These are phyloP conservation scores for Drymodes brunneopygia DNA, from an alignment of 2,113 vertebrate species.

Conservation along the genomic window DNA sequence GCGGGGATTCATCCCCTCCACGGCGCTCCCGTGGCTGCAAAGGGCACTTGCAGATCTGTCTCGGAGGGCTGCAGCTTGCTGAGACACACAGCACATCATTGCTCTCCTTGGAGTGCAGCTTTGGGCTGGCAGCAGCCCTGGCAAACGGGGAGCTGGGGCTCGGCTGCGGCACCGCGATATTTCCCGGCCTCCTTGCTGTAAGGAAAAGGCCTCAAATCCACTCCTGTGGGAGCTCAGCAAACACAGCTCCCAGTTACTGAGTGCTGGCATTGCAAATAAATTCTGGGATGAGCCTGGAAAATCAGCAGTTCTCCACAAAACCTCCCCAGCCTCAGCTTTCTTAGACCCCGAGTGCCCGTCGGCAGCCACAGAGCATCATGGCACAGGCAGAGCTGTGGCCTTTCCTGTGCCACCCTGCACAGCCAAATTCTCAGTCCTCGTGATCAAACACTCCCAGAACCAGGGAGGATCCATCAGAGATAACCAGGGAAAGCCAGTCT, in stretches of 20 bases:
- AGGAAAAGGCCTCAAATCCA: neutral
- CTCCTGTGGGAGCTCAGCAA: neutral
- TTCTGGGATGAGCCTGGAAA: neutral
- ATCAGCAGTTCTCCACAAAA: fast-evolving
- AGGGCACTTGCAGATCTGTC: neutral
- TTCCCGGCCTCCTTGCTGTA: neutral
- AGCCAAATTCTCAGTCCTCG: fast-evolving
- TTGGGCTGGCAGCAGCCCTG: neutral
- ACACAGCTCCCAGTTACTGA: neutral
- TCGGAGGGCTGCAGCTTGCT: neutral
- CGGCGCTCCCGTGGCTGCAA: neutral
- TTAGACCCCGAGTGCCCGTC: fast-evolving
- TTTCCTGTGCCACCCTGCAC: neutral
- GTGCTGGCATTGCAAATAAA: neutral
- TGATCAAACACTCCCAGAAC: neutral
- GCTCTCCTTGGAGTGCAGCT: neutral
- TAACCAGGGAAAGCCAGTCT: neutral
- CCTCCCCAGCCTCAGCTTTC: fast-evolving
- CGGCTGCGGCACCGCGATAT: neutral
- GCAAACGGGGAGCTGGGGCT: neutral
- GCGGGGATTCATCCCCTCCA: neutral
- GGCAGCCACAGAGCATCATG: fast-evolving
- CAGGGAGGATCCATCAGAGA: fast-evolving
- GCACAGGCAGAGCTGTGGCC: neutral
- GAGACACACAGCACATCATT: neutral